phyloP scores from a whole-genome alignment of 92 coral and sea anemone species.

The Actinernus sp. region DNA sequence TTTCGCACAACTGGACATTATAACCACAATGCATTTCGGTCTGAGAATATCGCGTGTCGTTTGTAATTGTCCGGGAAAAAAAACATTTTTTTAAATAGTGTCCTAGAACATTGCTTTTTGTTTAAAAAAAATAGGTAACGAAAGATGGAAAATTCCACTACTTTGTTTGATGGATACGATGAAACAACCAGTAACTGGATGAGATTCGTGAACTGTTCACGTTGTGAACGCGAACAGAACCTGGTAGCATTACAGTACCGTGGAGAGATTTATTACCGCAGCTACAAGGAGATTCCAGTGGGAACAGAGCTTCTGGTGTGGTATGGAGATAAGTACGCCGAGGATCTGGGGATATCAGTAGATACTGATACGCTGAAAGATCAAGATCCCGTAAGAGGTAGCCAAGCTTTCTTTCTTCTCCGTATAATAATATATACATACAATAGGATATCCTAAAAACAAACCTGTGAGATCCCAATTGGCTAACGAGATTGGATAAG shows the following conservation, averaged over 20 bases:
- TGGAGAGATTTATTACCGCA: slow-evolving; percentile 83
- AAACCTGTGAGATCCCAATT: no score
- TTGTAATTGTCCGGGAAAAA: no score
- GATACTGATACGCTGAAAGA: no score
- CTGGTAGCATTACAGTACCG: slow-evolving; percentile 77
- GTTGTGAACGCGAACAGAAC: slow-evolving; percentile 89
- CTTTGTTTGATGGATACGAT: slow-evolving; percentile 73
- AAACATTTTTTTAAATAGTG: neutral
- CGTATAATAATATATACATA: no score
- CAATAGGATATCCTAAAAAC: no score
- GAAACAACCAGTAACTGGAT: slow-evolving; percentile 82
- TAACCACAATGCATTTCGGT: no score
- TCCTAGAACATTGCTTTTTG: neutral
- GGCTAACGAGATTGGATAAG: no score
- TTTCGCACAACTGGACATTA: no score
- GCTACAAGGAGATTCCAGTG: slow-evolving; percentile 59
- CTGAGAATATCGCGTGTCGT: no score
- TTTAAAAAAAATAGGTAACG: slow-evolving; percentile 59
- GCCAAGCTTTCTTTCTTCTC: no score
- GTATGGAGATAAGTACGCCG: slow-evolving; percentile 91
- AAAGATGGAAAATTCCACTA: slow-evolving; percentile 79
- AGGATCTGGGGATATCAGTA: slow-evolving; percentile 71
- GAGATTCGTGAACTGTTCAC: slow-evolving; percentile 91
- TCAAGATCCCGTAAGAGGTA: no score
- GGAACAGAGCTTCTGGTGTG: slow-evolving; percentile 86